These are phyloP conservation scores for Dermatemys mawii DNA, from an alignment of 2,113 vertebrate genomes.

Conservation along the genomic window DNA sequence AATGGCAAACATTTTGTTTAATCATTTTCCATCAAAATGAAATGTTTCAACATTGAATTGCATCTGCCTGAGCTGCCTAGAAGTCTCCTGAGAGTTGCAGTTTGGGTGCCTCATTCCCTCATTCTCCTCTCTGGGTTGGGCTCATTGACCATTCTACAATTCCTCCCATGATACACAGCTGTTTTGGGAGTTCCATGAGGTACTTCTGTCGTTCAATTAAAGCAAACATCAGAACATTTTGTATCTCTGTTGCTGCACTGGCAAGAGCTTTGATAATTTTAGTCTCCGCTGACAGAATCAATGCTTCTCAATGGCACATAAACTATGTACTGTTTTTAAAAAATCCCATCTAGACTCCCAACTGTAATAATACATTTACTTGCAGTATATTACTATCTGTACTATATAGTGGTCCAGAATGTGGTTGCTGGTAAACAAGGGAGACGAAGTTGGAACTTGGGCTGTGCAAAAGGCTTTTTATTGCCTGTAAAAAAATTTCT, in stretches of 20 bases:
- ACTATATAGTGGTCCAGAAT: background rate
- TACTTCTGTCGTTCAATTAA: background rate
- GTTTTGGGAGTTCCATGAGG: background rate
- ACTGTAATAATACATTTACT: background rate
- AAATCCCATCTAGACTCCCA: background rate
- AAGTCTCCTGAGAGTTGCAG: background rate
- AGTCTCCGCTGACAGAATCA: background rate
- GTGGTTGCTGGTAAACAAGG: background rate
- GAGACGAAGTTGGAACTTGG: background rate
- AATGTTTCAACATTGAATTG: constrained; percentile 22
- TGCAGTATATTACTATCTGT: background rate
- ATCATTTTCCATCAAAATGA: constrained; percentile 16
- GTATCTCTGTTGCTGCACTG: background rate
- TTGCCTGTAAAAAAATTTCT: background rate
- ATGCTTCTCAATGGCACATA: background rate
- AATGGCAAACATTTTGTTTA: constrained; percentile 27
- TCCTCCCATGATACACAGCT: background rate
- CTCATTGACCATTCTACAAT: background rate
- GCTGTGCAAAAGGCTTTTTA: background rate
- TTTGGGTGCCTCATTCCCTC: background rate
- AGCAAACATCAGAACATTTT: background rate
- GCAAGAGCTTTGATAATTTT: background rate
- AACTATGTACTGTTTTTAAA: background rate
- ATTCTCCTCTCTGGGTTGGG: background rate
- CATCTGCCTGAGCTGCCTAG: background rate